Evolutionary conservation across 2,888 invertebrate species (phyloP).

Genomic region (Oscheius sp.): DNA sequence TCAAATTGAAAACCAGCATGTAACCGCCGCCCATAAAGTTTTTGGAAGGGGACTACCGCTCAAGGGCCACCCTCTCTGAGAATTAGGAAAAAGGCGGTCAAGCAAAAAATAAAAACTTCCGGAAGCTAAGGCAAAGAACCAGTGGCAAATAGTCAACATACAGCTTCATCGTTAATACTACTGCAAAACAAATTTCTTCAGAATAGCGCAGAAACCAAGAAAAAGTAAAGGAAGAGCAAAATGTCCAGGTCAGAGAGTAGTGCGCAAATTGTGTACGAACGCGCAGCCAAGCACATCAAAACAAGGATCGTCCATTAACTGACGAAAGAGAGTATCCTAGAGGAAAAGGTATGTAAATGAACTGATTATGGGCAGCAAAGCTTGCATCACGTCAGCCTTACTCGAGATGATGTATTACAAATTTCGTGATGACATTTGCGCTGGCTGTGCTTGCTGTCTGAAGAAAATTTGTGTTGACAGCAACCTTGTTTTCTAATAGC

Average conservation of each 20-base stretch:
- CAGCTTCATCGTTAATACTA: no score
- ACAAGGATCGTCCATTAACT: neutral
- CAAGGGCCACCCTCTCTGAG: neutral
- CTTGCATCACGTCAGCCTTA: constrained; percentile 15
- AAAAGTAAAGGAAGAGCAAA: no score
- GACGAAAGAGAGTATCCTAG: neutral
- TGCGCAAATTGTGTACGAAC: constrained; percentile 2
- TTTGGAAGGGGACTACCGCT: neutral
- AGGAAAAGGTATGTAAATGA: neutral
- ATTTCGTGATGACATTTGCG: constrained; percentile 1
- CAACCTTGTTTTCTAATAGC: no score
- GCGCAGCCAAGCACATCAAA: neutral
- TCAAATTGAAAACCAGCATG: constrained; percentile 15
- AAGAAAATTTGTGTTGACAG: no score
- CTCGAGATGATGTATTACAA: constrained; percentile 29
- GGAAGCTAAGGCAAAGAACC: neutral
- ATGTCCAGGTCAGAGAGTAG: neutral
- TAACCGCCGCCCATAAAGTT: neutral
- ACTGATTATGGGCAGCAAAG: constrained; percentile 10
- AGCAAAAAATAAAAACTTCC: constrained; percentile 21
- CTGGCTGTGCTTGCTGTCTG: no score
- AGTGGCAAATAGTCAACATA: no score
- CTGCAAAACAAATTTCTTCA: no score
- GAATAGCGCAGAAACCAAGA: no score
- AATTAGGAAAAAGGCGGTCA: constrained; percentile 17